Conservation (phyloP, 2,888 invertebrate genomes). For the Pammene fasciana region DNA sequence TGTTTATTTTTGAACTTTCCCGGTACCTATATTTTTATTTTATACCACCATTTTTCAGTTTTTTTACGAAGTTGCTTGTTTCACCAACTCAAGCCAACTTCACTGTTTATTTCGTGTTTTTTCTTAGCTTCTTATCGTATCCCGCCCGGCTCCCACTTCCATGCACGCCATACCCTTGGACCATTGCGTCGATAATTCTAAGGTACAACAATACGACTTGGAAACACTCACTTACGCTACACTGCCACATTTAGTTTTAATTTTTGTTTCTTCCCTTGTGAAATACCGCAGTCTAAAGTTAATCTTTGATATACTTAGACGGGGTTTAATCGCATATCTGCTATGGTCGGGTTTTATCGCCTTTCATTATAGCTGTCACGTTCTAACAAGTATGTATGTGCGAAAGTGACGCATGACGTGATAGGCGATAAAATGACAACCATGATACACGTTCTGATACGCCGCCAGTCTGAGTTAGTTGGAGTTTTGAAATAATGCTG, state of each 20-base stretch:
- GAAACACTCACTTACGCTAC: neutral
- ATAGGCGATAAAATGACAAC: too few species aligned
- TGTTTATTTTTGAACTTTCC: neutral
- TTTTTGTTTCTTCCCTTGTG: neutral
- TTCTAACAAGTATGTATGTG: too few species aligned
- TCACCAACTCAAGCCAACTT: neutral
- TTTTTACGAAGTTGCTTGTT: neutral
- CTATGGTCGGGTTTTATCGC: too few species aligned
- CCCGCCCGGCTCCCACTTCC: conserved; percentile 28
- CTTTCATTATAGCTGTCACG: too few species aligned
- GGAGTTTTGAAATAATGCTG: too few species aligned
- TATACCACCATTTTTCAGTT: neutral
- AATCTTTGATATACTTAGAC: too few species aligned
- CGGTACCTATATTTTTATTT: neutral
- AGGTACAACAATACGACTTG: conserved; percentile 8
- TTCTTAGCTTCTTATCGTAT: conserved; percentile 27
- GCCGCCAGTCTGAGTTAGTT: too few species aligned
- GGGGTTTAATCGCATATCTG: too few species aligned
- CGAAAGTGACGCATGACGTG: too few species aligned
- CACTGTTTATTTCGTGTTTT: conserved; percentile 17
- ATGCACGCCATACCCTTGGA: conserved; percentile 32
- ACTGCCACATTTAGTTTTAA: neutral
- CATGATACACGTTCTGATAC: too few species aligned
- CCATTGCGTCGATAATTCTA: conserved; percentile 26
- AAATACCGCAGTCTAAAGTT: too few species aligned